A percentile compares a stretch with the other conserved stretches of the same genome.
These are phyloP conservation scores for Myotis yumanensis DNA, from an alignment of 2,113 vertebrate genomes.

Conservation along the genomic window DNA sequence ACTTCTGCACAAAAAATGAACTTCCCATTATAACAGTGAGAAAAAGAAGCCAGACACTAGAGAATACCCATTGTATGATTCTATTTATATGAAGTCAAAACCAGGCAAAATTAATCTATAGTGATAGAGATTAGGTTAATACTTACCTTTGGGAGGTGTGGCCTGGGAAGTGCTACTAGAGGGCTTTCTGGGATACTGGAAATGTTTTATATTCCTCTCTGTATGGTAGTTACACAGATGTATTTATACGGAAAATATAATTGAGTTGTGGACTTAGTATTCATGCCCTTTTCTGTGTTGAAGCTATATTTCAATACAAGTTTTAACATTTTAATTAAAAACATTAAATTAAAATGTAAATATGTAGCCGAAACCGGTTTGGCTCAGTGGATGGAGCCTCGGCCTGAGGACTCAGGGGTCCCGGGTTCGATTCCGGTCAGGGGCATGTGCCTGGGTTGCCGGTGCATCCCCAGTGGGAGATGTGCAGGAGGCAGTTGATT, in stretches of 20 bases:
- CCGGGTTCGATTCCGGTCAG: too few relatives aligned
- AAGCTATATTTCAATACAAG: not conserved
- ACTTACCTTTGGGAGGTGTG: not conserved
- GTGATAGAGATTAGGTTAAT: not conserved
- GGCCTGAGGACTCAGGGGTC: too few relatives aligned
- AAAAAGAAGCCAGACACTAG: not conserved
- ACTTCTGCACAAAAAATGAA: not conserved
- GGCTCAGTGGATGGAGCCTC: too few relatives aligned
- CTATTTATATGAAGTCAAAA: not conserved
- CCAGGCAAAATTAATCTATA: not conserved
- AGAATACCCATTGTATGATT: not conserved
- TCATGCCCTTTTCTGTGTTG: not conserved
- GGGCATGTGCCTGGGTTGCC: too few relatives aligned
- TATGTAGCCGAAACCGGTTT: too few relatives aligned
- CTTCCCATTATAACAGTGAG: not conserved
- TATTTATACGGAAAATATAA: not conserved
- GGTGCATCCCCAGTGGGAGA: too few relatives aligned
- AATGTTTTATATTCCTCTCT: not conserved
- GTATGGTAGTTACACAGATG: not conserved
- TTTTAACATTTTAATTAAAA: not conserved
- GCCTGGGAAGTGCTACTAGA: not conserved
- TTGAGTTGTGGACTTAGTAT: not conserved
- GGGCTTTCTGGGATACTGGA: not conserved
- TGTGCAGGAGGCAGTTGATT: too few relatives aligned
- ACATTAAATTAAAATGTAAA: constrained; percentile 5